Base-by-base conservation (phyloP, 1,140 invertebrate species). In the Saccostrea glomerata region DNA sequence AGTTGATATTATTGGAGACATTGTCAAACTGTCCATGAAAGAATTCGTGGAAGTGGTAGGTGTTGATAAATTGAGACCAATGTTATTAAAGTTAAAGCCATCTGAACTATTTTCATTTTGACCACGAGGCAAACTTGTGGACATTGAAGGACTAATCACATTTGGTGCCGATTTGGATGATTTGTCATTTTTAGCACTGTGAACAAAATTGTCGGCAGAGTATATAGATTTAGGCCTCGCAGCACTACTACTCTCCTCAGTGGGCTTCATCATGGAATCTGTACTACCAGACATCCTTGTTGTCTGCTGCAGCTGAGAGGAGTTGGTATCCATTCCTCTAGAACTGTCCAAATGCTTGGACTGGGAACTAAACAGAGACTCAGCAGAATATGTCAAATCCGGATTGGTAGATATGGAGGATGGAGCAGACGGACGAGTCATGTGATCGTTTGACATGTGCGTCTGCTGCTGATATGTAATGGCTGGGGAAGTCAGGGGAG, bases 161-260 rank as follows among this genome's bases (percentile, higher is more conserved):
- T 58, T 85, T 88, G 84, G 56, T 84, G 85, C 58, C 36, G 85
- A 73, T 56, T 82, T 86, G 84, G 70, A 77, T 23, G 83, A 58
- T 30, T 83, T 82, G 23, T 87, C 83, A 84, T 56, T 83, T 85
- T 87, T 86, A 77, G 91, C 93, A 13, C 92, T 91, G 55, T 94
- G 94, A 25, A 94, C 92, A 90, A 94, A 93, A 89, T 93, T 95
- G 54, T 94, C 94, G 17, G 94, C 94, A 56, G 94, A 95, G 89
- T 91, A 94, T 70, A 92, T 91, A 70, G 84, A 85, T 63, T 63
- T 58, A 47, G 84, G 84, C 63, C 84, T 25, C 12, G 23, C 30
- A 0, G 84, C 84, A 30, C 54, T 85, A 11, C 7, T 25, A 5
- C 55, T 85, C n/a, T 85, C 84, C 13, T 85, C 84, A 60, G 15